These are phyloP conservation scores for Hyperoplus immaculatus DNA, from an alignment of 2,797 vertebrate genomes.

Conservation along the genomic window DNA sequence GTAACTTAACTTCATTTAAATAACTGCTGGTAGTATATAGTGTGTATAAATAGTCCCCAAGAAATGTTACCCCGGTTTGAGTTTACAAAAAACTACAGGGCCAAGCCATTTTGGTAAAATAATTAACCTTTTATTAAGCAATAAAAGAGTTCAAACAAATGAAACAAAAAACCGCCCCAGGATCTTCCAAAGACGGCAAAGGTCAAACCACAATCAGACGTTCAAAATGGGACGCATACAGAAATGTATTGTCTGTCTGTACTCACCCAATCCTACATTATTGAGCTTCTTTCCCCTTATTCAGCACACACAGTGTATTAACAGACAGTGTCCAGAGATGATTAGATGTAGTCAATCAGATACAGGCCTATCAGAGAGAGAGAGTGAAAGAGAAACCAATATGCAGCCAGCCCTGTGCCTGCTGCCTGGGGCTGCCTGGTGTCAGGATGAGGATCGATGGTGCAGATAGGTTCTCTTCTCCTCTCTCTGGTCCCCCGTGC, in stretches of 20 bases:
- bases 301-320: conserved; percentile 27
- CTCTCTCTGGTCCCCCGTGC: conserved; percentile 14
- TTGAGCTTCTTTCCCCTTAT: not conserved
- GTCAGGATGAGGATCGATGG: conserved; percentile 44
- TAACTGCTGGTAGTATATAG: too few relatives aligned
- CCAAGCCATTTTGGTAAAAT: not conserved
- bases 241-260: too few relatives aligned
- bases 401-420: conserved; percentile 36
- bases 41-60: not conserved
- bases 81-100: not conserved
- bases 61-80: not conserved
- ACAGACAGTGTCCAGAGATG: conserved; percentile 32
- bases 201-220: not conserved
- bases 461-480: conserved; percentile 34
- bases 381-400: conserved; percentile 39
- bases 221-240: not conserved
- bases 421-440: conserved; percentile 42
- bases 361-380: conserved; percentile 33
- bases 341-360: conserved; percentile 50
- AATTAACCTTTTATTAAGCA: not conserved
- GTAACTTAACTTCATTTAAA: too few relatives aligned
- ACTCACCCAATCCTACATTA: not conserved
- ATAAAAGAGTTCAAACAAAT: not conserved
- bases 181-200: not conserved
- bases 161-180: not conserved